phyloP scores from a whole-genome alignment of 2,113 vertebrate genomes.

The Percopsis transmontana region DNA sequence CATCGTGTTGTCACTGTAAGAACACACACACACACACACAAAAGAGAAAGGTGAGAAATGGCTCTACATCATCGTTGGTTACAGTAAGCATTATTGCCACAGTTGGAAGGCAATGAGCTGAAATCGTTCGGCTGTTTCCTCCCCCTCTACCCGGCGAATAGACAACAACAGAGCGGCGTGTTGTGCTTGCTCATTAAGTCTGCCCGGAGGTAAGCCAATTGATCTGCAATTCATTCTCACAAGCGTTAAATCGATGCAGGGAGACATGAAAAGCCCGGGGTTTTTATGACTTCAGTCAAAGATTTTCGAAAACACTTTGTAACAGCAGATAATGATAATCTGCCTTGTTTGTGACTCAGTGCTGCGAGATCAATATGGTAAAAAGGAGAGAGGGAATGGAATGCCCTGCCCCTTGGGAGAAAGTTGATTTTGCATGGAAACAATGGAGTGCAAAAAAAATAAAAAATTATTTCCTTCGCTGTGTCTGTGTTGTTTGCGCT shows the following conservation, averaged over 20 bases:
- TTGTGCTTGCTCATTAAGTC: conserved; percentile 78
- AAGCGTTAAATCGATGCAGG: conserved; percentile 78
- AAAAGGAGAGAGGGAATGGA: conserved; percentile 36
- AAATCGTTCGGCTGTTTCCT: conserved; percentile 48
- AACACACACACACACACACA: conserved; percentile 15
- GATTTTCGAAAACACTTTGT: conserved; percentile 79
- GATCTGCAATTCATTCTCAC: conserved; percentile 83
- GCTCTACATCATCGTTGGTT: conserved; percentile 48
- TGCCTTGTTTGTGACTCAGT: conserved; percentile 77
- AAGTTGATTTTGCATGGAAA: conserved; percentile 77
- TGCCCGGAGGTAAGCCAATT: conserved; percentile 79
- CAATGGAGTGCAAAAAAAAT: conserved; percentile 48
- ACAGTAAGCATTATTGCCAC: conserved; percentile 32
- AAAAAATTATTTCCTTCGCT: conserved; percentile 5
- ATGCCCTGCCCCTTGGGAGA: conserved; percentile 55
- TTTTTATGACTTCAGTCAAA: conserved; percentile 77
- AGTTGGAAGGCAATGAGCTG: conserved; percentile 34
- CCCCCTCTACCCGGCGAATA: conserved; percentile 6
- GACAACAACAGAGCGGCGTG: conserved; percentile 68
- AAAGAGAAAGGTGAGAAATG: conserved; percentile 35
- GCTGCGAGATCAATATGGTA: conserved; percentile 68
- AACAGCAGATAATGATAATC: conserved; percentile 78
- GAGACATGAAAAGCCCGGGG: conserved; percentile 77
- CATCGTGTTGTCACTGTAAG: conserved; percentile 36
- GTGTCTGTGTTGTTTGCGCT: conserved; percentile 36